A percentile compares a stretch with the other conserved stretches of the same genome.
These are phyloP conservation scores for Stratiolaelaps scimitus DNA, from an alignment of 1,140 invertebrate genomes.

Conservation along the genomic window DNA sequence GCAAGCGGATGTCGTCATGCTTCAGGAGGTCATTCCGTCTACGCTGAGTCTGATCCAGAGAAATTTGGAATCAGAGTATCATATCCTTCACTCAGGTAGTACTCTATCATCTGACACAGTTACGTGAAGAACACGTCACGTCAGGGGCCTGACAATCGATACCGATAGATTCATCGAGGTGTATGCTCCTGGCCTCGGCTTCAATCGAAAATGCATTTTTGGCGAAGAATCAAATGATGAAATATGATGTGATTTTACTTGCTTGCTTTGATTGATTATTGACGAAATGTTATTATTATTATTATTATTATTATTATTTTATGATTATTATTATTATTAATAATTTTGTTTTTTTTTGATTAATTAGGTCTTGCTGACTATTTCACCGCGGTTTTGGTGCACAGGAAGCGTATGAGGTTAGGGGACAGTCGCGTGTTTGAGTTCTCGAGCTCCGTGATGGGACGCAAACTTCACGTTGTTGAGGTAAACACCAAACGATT, in stretches of 20 bases:
- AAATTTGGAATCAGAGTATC: conserved; percentile 41
- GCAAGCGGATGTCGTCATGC: conserved; percentile 49
- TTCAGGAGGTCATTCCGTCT: conserved; percentile 50
- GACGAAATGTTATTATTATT: too few relatives aligned
- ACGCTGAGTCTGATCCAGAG: conserved; percentile 41
- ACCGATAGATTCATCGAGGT: too few relatives aligned
- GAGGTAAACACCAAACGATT: conserved; percentile 38
- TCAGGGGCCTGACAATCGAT: too few relatives aligned
- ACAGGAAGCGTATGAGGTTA: conserved; percentile 42
- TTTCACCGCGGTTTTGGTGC: conserved; percentile 46
- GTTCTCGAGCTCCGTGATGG: conserved; percentile 45
- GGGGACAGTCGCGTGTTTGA: conserved; percentile 42
- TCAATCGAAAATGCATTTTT: too few relatives aligned
- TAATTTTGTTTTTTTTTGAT: conserved; percentile 30
- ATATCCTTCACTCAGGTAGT: conserved; percentile 36
- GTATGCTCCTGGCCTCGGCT: too few relatives aligned
- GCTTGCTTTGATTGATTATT: too few relatives aligned
- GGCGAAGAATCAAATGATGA: too few relatives aligned
- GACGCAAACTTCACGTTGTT: conserved; percentile 45
- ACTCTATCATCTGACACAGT: too few relatives aligned
- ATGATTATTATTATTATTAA: background rate
- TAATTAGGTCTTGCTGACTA: conserved; percentile 40
- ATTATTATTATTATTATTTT: too few relatives aligned
- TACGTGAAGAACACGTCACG: too few relatives aligned
- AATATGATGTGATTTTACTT: too few relatives aligned